A percentile compares a stretch with the other conserved stretches of the same genome.
Evolutionary conservation across 2,113 vertebrate species (phyloP).

Genomic region (Carollia perspicillata): DNA sequence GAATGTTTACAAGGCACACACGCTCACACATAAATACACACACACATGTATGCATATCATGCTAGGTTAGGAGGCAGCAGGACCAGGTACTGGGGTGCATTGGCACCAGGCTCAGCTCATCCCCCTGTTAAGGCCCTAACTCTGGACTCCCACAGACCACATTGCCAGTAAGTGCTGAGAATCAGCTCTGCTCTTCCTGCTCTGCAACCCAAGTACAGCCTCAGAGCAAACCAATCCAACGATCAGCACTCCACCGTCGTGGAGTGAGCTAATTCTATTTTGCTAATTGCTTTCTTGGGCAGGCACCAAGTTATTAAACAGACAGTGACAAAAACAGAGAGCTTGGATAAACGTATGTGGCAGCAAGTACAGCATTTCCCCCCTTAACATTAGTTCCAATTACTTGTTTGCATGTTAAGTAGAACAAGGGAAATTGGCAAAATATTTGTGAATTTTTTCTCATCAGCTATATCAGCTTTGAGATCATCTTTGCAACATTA

Average conservation of each 20-base stretch:
- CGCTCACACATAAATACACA: rapidly evolving
- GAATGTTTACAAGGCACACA: background rate
- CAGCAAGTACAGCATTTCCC: background rate
- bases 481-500: conserved; percentile 34
- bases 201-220: background rate
- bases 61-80: background rate
- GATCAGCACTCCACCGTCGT: background rate
- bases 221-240: background rate
- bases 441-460: conserved; percentile 34
- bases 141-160: background rate
- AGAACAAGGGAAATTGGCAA: background rate
- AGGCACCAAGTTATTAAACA: conserved; percentile 61
- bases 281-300: conserved; percentile 62
- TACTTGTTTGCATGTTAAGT: conserved; percentile 31
- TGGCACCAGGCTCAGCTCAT: background rate
- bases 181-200: background rate
- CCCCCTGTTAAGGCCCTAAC: background rate
- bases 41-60: rapidly evolving
- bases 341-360: conserved; percentile 1
- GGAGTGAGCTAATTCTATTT: background rate
- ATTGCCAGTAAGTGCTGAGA: background rate
- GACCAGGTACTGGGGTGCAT: background rate
- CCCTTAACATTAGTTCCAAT: conserved; percentile 15
- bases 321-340: conserved; percentile 54
- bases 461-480: background rate